Base-by-base conservation (phyloP, 1,140 invertebrate species). In the Hetaerina americana region DNA sequence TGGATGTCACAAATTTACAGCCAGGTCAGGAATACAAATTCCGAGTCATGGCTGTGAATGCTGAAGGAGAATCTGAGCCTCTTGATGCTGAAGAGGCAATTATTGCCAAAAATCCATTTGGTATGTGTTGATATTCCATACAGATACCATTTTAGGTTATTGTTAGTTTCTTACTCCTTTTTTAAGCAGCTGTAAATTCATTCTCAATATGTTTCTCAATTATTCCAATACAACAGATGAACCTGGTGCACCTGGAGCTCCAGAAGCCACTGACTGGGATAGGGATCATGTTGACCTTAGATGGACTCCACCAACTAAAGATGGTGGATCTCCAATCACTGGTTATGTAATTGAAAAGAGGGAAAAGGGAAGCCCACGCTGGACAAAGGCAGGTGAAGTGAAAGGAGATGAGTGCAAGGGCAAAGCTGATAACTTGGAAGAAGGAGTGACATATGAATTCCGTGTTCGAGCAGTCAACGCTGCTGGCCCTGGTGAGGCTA, bases 81-180 rank as follows among this genome's bases (percentile, higher is more conserved):
- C 81, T 99, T 57, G 89, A 92, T 75, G 93, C 94, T 5, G 90
- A 94, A 66, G 87, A 94, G 74, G 88, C 92, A 22, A 94, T 97
- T 72, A 86, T 97, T 75, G 97, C 97, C 25, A 98, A 98, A 82
- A 97, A 99, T 93, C 96, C 96, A 77, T 99, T 94, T 80, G 94
- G 91, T 94, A 81, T 83, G 84, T 80, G 74, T 67, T 27, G 26
- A 66, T n/a, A n/a, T 40, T 40, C 6, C 18, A 57, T 18, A 57
- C 40, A 57, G 22, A 57, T 18, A n/a, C n/a, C 49, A 28, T 66
- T 27, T 49, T 49, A 66, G 40, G 25, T 68, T 72, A 68, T 49
- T 66, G 71, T 69, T 73, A 28, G 67, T 68, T 75, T 70, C 66
- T 73, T 73, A 49, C 8, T 1, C 26, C 27, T 28, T 67, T 22